Conservation (phyloP, 2,113 vertebrate genomes). For the Hemichromis elongatus region DNA sequence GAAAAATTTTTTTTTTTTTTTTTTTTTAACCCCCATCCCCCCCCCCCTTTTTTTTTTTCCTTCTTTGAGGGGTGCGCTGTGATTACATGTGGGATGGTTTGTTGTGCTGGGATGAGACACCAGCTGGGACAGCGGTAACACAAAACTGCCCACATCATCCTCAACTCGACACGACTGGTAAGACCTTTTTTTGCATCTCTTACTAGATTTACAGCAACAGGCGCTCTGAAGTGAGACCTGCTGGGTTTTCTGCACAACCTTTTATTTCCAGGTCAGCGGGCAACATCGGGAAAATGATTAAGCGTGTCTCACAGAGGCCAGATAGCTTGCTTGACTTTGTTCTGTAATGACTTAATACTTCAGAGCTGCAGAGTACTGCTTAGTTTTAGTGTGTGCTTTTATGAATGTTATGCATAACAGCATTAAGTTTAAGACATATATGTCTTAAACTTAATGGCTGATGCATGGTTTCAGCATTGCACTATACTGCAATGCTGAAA, state of each 20-base stretch:
- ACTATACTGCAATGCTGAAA: too few species aligned
- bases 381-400: background rate
- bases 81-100: slow-evolving; percentile 89
- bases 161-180: slow-evolving; percentile 81
- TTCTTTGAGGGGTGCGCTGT: slow-evolving; percentile 77
- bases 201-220: background rate
- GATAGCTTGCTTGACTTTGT: background rate
- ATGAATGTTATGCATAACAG: background rate
- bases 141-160: slow-evolving; percentile 83
- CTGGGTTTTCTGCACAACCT: background rate
- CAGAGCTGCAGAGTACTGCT: background rate
- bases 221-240: background rate
- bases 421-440: background rate
- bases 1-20: too few species aligned
- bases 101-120: slow-evolving; percentile 91
- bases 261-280: background rate
- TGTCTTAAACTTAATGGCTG: background rate
- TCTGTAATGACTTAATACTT: background rate
- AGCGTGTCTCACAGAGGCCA: background rate
- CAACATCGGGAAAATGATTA: background rate
- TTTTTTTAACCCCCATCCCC: too few species aligned
- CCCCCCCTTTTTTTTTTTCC: background rate
- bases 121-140: slow-evolving; percentile 74
- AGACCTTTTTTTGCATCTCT: background rate
- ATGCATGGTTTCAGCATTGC: background rate